Evolutionary conservation across 1,140 invertebrate genomes (phyloP), one percentile per base, ranked within the genome.

Genomic region (Bombus superbus): DNA sequence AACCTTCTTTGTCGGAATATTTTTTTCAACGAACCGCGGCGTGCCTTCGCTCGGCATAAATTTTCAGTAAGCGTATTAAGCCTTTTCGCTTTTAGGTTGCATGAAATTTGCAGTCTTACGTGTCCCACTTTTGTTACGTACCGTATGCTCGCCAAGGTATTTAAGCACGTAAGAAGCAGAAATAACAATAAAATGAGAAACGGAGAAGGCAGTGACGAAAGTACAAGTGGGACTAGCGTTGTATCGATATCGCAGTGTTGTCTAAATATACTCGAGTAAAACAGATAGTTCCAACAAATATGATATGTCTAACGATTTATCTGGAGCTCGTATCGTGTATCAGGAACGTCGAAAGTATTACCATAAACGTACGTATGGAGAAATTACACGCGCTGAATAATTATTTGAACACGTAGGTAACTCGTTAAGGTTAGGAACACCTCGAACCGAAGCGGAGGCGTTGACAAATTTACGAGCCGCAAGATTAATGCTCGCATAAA

Each of bases 401-500:
- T 74, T 66, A 75, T 66, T 40, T 66, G 42, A n/a, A 35, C 38
- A 42, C 11, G 1, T n/a, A 73, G 2, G 15, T 47, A 75, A 68
- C 59, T 78, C 73, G 75, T 84, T 79, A 72, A 78, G 59, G 62
- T 68, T 79, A 35, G 13, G 77, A 79, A 80, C 40, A 42, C 25
- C 47, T 79, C 53, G 38, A 44, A 47, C 1, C 64, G 3, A 53
- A 1, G 22, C 5, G n/a, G 40, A 15, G 28, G n/a, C 10, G 40
- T 72, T 72, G 68, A 79, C 79, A 62, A 79, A 84, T 84, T 59
- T 59, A 62, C 83, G 6, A 35, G 1, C 8, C 8, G 40, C 11
- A 62, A 84, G 83, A 84, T 84, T 84, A 84, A 84, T 80, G 76
- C 53, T 47, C 32, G 76, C 32, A 44, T 72, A 72, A 78, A 78